Percentiles rank a stretch among this genome's conserved stretches.
Conservation (phyloP, 2,797 vertebrate species). For the Mus caroli region DNA sequence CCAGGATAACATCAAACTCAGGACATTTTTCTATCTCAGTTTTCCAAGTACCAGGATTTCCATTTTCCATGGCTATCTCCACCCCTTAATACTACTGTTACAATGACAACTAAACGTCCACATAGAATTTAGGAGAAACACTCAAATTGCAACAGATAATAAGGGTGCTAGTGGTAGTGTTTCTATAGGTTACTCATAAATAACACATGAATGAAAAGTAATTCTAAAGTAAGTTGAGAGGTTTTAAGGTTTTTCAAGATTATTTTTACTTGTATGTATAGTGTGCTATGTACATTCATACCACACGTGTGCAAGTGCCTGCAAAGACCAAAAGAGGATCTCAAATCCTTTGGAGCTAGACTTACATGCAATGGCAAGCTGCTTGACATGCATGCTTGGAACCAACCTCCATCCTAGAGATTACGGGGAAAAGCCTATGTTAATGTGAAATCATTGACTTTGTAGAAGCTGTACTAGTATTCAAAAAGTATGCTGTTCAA, state of each 20-base stretch:
- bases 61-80: not conserved
- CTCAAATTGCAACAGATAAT: not conserved
- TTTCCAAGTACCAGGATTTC: not conserved
- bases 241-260: not conserved
- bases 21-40: not conserved
- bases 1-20: not conserved
- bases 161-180: not conserved
- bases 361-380: not conserved
- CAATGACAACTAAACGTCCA: not conserved
- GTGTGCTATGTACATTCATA: not conserved
- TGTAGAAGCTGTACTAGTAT: not conserved
- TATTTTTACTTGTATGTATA: too few relatives aligned
- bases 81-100: not conserved
- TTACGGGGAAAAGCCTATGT: not conserved
- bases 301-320: not conserved
- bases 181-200: not conserved
- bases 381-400: not conserved
- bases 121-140: not conserved
- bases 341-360: not conserved
- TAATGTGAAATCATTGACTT: not conserved
- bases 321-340: not conserved
- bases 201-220: not conserved
- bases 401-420: not conserved
- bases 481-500: constrained; percentile 28
- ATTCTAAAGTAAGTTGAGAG: not conserved